These are phyloP conservation scores for Microplitis manilae DNA, from an alignment of 2,888 invertebrate genomes.

Conservation along the genomic window DNA sequence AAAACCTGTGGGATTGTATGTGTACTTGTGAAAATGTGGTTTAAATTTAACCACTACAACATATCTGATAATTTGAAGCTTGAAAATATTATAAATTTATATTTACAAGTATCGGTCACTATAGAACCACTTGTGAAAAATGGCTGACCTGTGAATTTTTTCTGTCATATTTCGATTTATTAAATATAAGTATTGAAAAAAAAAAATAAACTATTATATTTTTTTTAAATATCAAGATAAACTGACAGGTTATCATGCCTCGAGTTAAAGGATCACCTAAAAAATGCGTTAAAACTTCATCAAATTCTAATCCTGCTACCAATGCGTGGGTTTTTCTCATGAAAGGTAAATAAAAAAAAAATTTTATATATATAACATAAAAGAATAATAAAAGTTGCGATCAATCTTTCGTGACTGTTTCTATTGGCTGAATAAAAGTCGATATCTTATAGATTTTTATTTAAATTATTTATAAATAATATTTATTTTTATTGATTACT, in stretches of 20 bases:
- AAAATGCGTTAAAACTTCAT: slow-evolving; percentile 72
- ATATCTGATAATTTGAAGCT: background rate
- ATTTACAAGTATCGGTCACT: slow-evolving; percentile 21
- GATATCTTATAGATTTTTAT: background rate
- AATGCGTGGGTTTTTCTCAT: slow-evolving; percentile 81
- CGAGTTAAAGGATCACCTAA: slow-evolving; percentile 75
- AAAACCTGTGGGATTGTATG: background rate
- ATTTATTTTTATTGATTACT: slow-evolving; percentile 48
- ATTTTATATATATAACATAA: slow-evolving; percentile 3
- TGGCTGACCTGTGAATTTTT: slow-evolving; percentile 54
- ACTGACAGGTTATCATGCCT: slow-evolving; percentile 58
- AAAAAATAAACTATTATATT: slow-evolving; percentile 3
- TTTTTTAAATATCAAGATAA: background rate
- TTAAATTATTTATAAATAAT: background rate
- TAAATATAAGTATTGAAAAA: slow-evolving; percentile 6
- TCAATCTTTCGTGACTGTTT: slow-evolving; percentile 30
- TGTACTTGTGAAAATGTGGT: slow-evolving; percentile 25
- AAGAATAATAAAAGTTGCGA: slow-evolving; percentile 27
- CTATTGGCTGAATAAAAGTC: slow-evolving; percentile 15
- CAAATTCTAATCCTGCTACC: slow-evolving; percentile 75
- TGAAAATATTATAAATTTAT: slow-evolving; percentile 22
- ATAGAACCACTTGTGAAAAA: slow-evolving; percentile 45
- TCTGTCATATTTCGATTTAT: background rate
- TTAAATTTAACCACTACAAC: slow-evolving; percentile 1
- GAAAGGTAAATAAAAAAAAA: slow-evolving; percentile 74